Conservation (phyloP, 2,797 vertebrate species). For the Syngnathus acus region DNA sequence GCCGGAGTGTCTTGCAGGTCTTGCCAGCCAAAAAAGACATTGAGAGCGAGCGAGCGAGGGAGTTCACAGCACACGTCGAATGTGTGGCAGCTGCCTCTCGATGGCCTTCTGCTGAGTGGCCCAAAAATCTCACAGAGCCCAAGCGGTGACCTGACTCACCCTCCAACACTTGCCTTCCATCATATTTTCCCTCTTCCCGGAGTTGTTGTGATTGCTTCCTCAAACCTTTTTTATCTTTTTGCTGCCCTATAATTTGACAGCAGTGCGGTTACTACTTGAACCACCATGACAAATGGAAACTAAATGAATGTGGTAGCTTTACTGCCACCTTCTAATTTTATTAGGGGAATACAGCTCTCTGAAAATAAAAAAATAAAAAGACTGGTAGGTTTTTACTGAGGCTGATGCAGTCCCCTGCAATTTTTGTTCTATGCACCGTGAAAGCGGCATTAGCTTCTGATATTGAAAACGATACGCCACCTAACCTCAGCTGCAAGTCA, state of each 20-base stretch:
- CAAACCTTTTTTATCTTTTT: slow-evolving; percentile 17
- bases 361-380: neutral
- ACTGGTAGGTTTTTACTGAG: neutral
- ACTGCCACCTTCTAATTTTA: neutral
- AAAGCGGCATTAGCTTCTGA: too few relatives aligned
- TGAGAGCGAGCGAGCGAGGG: slow-evolving; percentile 45
- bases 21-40: slow-evolving; percentile 46
- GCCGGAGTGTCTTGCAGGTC: slow-evolving; percentile 33
- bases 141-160: slow-evolving; percentile 25
- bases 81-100: slow-evolving; percentile 35
- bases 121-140: slow-evolving; percentile 25
- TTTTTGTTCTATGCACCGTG: slow-evolving; percentile 9
- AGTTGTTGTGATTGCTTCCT: slow-evolving; percentile 7
- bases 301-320: neutral
- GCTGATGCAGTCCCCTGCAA: slow-evolving; percentile 10
- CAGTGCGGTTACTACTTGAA: neutral
- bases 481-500: slow-evolving; percentile 25
- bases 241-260: slow-evolving; percentile 16
- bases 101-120: slow-evolving; percentile 30
- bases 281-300: neutral
- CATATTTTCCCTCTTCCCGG: neutral
- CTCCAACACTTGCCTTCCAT: slow-evolving; percentile 4
- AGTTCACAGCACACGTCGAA: slow-evolving; percentile 57
- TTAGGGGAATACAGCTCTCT: neutral
- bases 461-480: too few relatives aligned